A percentile compares a stretch with the other conserved stretches of the same genome.
Conservation (phyloP, 2,888 invertebrate species). For the Poecilobothrus nobilitatus region DNA sequence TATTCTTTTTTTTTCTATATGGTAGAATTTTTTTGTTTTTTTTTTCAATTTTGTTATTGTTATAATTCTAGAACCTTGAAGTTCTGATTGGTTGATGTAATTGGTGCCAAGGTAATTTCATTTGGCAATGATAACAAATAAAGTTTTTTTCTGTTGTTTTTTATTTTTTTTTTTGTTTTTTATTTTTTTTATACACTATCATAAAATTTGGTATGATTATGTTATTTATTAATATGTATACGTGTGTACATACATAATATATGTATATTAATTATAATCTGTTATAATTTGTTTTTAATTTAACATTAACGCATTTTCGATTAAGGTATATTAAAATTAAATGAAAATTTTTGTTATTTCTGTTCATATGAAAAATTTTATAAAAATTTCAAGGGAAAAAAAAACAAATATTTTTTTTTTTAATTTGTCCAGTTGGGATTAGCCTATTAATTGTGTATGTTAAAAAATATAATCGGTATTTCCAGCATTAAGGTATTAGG, state of each 20-base stretch:
- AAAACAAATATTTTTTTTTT: too few species aligned
- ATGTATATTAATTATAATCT: background rate
- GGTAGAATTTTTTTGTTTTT: background rate
- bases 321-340: background rate
- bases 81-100: constrained; percentile 6
- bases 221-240: background rate
- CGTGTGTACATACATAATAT: background rate
- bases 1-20: too few species aligned
- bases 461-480: too few species aligned
- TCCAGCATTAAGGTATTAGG: too few species aligned
- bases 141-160: background rate
- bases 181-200: background rate
- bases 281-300: background rate
- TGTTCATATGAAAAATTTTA: too few species aligned
- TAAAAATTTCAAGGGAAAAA: too few species aligned
- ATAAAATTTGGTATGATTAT: background rate
- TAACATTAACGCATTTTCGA: background rate
- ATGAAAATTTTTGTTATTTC: too few species aligned
- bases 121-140: constrained; percentile 4
- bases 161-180: background rate
- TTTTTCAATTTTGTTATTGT: background rate
- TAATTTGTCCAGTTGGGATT: too few species aligned
- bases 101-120: constrained; percentile 5
- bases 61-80: background rate
- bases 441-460: too few species aligned